Conservation (phyloP, 2,888 invertebrate genomes). For the Argyra leucocephala region DNA sequence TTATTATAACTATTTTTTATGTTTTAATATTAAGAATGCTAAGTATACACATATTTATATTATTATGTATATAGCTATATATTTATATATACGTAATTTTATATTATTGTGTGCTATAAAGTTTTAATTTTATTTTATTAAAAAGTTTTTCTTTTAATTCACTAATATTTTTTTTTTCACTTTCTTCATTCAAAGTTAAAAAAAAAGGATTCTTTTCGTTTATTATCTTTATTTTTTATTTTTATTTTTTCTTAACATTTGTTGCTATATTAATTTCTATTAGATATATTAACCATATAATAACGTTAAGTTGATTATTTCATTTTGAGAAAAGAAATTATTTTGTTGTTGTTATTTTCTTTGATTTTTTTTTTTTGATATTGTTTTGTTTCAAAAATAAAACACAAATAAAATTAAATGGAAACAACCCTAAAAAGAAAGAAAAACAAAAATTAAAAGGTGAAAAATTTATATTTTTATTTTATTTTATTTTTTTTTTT, state of each 20-base stretch:
- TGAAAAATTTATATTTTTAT: not conserved
- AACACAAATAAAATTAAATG: not conserved
- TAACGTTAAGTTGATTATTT: no score
- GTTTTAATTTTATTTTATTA: no score
- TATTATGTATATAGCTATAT: no score
- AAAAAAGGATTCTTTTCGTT: not conserved
- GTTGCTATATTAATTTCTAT: not conserved
- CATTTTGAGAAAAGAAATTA: no score
- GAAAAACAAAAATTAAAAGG: not conserved
- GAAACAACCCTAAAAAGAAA: not conserved
- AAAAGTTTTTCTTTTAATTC: no score
- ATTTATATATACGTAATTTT: no score
- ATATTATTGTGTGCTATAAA: no score
- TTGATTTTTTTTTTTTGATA: not conserved
- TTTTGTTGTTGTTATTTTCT: not conserved
- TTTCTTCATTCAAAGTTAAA: not conserved
- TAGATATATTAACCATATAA: not conserved
- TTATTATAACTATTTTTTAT: no score
- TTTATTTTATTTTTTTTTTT: not conserved
- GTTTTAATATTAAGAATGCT: no score
- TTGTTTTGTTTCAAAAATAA: not conserved
- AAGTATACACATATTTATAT: no score
- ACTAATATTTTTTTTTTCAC: no score
- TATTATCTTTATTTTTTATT: not conserved
- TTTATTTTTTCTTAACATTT: not conserved